Base-by-base conservation (phyloP, 1,140 invertebrate species). In the Tribolium madens region DNA sequence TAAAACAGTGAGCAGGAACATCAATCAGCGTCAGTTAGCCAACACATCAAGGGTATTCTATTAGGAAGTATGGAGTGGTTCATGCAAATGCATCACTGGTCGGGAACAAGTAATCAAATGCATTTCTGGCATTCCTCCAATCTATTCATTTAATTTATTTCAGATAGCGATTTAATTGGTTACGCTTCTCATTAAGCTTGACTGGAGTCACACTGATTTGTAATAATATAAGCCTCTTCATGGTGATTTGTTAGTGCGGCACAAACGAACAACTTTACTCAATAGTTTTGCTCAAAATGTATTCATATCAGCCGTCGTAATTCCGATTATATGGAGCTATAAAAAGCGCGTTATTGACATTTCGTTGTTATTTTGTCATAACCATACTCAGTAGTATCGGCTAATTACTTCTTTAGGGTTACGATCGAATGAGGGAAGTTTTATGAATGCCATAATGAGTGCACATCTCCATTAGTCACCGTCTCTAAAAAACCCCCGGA, bases 51-150 rank as follows among this genome's bases (percentile, higher is more conserved):
- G 70, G 70, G 46, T 72, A 72, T 72, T 72, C 46, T 72, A 72
- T 72, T 72, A 72, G 70, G 46, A 33, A 72, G 15, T 50, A 72
- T 72, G 70, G 50, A 72, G 70, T 33, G 70, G 46, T 18, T 50
- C 46, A 72, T 72, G 70, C 70, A 72, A 72, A 72, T 72, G 70
- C 70, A 71, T 18, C 42, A 31, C 70, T 18, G 46, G n/a, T 15
- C 50, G 36, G 46, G 50, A 72, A 72, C 70, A 72, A 72, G 46
- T 72, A 72, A 72, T 72, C 70, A 72, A 72, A 72, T 72, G 70
- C 70, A 72, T 72, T 72, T 72, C 70, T 72, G 50, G 70, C 46
- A 72, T 72, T 72, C 70, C 70, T 72, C 70, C 46, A 72, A 52
- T 52, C 46, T 33, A 52, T 72, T 21, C 70, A 31, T 72, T 72